Conservation (phyloP, 2,888 invertebrate species). For the Muschampia plurimacula region DNA sequence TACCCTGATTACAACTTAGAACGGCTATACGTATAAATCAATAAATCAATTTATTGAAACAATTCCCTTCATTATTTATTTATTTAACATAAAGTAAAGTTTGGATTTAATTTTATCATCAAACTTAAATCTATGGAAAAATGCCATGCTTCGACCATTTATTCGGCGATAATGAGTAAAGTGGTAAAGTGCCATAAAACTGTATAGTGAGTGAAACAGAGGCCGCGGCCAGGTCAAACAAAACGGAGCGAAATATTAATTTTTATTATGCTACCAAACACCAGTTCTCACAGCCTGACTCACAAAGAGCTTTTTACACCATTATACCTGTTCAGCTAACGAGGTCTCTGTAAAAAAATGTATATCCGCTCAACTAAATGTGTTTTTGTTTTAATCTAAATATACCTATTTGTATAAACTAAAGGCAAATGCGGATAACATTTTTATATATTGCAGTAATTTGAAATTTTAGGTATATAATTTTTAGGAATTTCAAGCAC, state of each 20-base stretch:
- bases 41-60: no score
- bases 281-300: slow-evolving; percentile 28
- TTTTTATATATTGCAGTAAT: neutral
- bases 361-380: slow-evolving; percentile 3
- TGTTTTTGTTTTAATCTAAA: neutral
- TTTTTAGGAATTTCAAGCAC: no score
- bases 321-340: slow-evolving; percentile 15
- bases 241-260: slow-evolving; percentile 31
- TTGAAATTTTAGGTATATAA: no score
- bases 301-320: slow-evolving; percentile 25
- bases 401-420: neutral
- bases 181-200: neutral
- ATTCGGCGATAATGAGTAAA: neutral
- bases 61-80: no score
- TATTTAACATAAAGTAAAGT: no score
- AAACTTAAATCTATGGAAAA: no score
- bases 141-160: no score
- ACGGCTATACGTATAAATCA: no score
- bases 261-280: slow-evolving; percentile 28
- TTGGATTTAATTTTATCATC: no score
- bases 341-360: slow-evolving; percentile 15
- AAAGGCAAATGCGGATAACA: neutral
- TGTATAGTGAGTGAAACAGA: slow-evolving; percentile 12
- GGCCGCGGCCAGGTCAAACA: slow-evolving; percentile 31
- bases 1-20: no score